Evolutionary conservation across 1,140 invertebrate species (phyloP), one percentile per base, ranked within the genome.

Genomic region (Ips nitidus): DNA sequence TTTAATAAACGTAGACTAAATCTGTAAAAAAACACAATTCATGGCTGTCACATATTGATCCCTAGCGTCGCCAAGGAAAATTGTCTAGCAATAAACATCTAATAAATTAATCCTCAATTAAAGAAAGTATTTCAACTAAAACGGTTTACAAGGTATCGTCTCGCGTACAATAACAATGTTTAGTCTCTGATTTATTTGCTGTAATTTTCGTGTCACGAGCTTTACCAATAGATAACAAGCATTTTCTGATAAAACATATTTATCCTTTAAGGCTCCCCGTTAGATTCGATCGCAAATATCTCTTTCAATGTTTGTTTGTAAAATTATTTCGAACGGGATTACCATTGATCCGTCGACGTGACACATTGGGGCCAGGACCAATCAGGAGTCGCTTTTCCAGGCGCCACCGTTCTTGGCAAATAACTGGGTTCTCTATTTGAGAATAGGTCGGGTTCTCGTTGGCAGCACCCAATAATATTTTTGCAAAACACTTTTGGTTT

Each of bases 141-240:
- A 62, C 47, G 45, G 43, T 62, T 62, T 62, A 22, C 22, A 22
- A 52, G 47, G 36, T 8, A 36, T 40, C 36, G 43, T 50, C 42
- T 42, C 40, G 7, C 55, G 60, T 39, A 62, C 38, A 64, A 64
- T 41, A 66, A 66, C 64, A 69, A 69, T 69, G 66, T 69, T 69
- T 69, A 56, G 66, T 62, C 66, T 69, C 8, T 69, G 66, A 69
- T 69, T 69, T 69, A 69, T 69, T 68, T 61, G 58, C 61, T 62
- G 38, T 62, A 69, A 62, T 56, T 61, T 55, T 47, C 57, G 47
- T 53, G 59, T 69, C 59, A 62, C 59, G 52, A 59, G 57, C 57
- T 59, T 59, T 41, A 42, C 57, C 39, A 59, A 59, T 59, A 62
- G 66, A 69, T 69, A 69, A 62, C 66, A 69, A 60, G 56, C 39